Percentiles rank a stretch among this genome's conserved stretches.
These are phyloP conservation scores for Bubo bubo DNA, from an alignment of 2,113 vertebrate genomes.

Conservation along the genomic window DNA sequence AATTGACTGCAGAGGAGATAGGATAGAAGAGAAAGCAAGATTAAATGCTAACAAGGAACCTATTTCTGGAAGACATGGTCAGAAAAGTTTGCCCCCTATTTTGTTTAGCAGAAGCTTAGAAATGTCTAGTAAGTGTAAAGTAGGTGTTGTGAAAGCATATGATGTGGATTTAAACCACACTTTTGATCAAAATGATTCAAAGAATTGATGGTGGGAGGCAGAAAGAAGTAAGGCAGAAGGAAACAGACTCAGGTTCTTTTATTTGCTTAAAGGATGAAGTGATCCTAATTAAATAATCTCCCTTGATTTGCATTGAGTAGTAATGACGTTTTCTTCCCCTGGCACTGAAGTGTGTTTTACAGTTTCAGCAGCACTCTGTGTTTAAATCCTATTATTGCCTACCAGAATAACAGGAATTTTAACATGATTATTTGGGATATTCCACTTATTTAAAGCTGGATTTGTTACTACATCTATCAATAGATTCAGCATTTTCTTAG, in stretches of 20 bases:
- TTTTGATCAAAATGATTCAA: not conserved
- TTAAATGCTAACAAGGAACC: not conserved
- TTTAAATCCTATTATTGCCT: slow-evolving; percentile 29
- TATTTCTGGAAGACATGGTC: not conserved
- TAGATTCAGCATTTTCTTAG: not conserved
- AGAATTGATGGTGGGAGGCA: not conserved
- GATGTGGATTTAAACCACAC: not conserved
- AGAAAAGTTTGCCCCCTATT: not conserved
- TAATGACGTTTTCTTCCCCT: not conserved
- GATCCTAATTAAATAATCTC: slow-evolving; percentile 7
- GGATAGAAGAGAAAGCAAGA: not conserved
- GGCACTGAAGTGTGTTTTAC: not conserved
- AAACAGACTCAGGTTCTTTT: not conserved
- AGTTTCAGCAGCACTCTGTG: not conserved
- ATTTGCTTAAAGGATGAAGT: slow-evolving; percentile 14
- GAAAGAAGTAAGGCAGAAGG: not conserved
- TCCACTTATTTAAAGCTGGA: not conserved
- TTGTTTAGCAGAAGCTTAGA: not conserved
- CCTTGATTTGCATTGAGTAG: not conserved
- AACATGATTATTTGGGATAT: not conserved
- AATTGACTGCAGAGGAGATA: not conserved
- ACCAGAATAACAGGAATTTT: slow-evolving; percentile 32
- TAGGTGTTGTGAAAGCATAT: not conserved
- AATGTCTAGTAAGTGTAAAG: not conserved
- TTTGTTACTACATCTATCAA: not conserved